A percentile compares a stretch with the other conserved stretches of the same genome.
These are phyloP conservation scores for Salvelinus alpinus DNA, from an alignment of 2,113 vertebrate species.

Conservation along the genomic window DNA sequence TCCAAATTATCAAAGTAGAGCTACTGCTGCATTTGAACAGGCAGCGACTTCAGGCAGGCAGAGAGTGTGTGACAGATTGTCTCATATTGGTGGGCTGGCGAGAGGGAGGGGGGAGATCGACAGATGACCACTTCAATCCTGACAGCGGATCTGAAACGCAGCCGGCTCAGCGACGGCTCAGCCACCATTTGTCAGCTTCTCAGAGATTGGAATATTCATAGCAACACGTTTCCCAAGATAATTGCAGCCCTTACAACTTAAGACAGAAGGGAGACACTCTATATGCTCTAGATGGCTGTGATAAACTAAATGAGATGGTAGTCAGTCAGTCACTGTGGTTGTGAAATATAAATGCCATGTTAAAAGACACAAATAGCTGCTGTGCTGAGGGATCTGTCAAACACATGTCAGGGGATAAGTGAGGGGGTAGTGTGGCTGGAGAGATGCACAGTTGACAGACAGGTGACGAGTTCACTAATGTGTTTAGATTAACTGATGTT, in stretches of 20 bases:
- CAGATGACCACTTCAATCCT: conserved; percentile 49
- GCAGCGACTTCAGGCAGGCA: conserved; percentile 7
- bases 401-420: conserved; percentile 25
- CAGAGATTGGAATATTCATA: conserved; percentile 60
- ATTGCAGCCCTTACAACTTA: neutral
- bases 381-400: neutral
- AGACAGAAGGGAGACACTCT: conserved; percentile 33
- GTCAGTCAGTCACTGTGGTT: neutral
- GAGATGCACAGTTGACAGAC: neutral
- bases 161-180: conserved; percentile 35
- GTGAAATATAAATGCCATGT: neutral
- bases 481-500: neutral
- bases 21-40: conserved; percentile 34
- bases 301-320: neutral
- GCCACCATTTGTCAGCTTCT: conserved; percentile 34
- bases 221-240: conserved; percentile 33
- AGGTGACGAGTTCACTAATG: neutral
- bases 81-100: conserved; percentile 15
- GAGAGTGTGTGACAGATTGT: conserved; percentile 23
- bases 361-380: neutral
- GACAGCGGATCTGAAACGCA: conserved; percentile 30
- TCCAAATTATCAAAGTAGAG: neutral
- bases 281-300: conserved; percentile 18
- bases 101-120: conserved; percentile 18
- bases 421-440: conserved; percentile 18